Base-by-base conservation (phyloP, 2,888 invertebrate species). In the Taenaris catops region DNA sequence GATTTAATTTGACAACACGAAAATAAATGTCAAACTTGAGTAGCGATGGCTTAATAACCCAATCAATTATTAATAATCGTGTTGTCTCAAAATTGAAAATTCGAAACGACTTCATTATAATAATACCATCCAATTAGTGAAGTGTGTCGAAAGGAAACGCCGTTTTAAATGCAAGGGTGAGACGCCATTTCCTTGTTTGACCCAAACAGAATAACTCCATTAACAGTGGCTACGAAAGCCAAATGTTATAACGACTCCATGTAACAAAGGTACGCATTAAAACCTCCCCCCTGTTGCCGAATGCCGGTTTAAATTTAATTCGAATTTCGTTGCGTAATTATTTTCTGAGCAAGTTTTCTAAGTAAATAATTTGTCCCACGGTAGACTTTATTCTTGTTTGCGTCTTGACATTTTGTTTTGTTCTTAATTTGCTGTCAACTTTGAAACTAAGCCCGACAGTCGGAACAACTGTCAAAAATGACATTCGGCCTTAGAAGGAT, bases 291-390 rank as follows among this genome's bases (percentile, higher is more conserved):
- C 25, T 29, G 41, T 28, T 41, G 48, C 45, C 43, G 49, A 48
- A 51, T 40, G 38, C 36, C 29, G 40, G 46, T 48, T 49, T 46
- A 43, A 51, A 50, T 53, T 54, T 48, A 54, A 53, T 54, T 53
- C 37, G 28, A 44, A 48, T 56, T 53, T 47, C 37, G 44, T 42
- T 43, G 38, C 41, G 50, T 54, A 53, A 54, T 56, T 56, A 51
- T 54, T 49, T 53, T 44, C 43, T 28, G 36, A 39, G 32, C 11
- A 33, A 44, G 34, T 44, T 41, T 41, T 23, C 27, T 34, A 33
- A 34, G 34, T 44, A 39, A 40, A 40, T 40, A 41, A 48, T 49
- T 51, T 41, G 33, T 28, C 25, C 32, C 6, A 14, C n/a, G 16
- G 8, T 23, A 6, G 5, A 23, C 12, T 29, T n/a, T 14, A 24